These are phyloP conservation scores for Sicus ferrugineus DNA, from an alignment of 2,888 invertebrate genomes.

Conservation along the genomic window DNA sequence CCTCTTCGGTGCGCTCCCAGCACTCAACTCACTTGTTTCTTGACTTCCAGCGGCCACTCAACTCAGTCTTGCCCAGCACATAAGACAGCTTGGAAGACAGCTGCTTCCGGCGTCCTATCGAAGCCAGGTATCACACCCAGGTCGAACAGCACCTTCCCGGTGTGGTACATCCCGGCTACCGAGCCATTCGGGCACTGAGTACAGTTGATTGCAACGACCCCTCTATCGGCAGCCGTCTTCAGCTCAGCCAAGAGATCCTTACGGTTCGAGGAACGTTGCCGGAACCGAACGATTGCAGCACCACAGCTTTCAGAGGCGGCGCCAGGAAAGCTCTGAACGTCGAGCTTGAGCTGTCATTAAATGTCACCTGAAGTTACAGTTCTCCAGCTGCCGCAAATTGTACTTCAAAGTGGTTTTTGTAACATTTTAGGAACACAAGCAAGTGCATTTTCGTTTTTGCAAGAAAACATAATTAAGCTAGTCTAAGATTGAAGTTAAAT, in stretches of 20 bases:
- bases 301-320: slow-evolving; percentile 81
- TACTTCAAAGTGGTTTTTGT: no score
- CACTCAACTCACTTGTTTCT: slow-evolving; percentile 68
- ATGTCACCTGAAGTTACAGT: no score
- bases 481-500: no score
- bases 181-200: slow-evolving; percentile 88
- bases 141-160: slow-evolving; percentile 72
- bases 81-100: slow-evolving; percentile 90
- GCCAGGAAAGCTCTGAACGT: slow-evolving; percentile 77
- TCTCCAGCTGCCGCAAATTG: no score
- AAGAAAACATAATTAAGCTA: no score
- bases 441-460: no score
- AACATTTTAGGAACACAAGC: no score
- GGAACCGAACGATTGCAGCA: slow-evolving; percentile 90
- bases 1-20: background rate
- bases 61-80: slow-evolving; percentile 82
- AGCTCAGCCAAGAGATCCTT: slow-evolving; percentile 80
- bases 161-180: slow-evolving; percentile 83
- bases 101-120: slow-evolving; percentile 85
- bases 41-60: slow-evolving; percentile 71
- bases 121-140: slow-evolving; percentile 59
- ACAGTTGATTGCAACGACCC: slow-evolving; percentile 88
- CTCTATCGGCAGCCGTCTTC: slow-evolving; percentile 74
- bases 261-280: slow-evolving; percentile 88
- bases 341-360: slow-evolving; percentile 87